Base-by-base conservation (phyloP, 1,140 invertebrate genomes). In the Oryctes rhinoceros region DNA sequence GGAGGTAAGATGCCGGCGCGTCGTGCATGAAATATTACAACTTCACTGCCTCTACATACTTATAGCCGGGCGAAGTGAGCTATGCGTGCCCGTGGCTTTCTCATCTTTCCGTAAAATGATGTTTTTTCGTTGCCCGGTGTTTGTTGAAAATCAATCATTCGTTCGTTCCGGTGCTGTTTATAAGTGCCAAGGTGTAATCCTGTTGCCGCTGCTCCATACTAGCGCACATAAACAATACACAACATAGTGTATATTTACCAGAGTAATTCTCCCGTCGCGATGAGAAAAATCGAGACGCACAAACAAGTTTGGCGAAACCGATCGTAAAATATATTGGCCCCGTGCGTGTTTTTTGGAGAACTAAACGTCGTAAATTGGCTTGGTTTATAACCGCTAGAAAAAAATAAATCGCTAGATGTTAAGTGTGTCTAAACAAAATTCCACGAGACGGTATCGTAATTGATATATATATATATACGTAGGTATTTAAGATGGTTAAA, bases 81-180 rank as follows among this genome's bases (percentile, higher is more conserved):
- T 15, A 37, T 71, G n/a, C 11, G n/a, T n/a, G n/a, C n/a, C n/a
- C n/a, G n/a, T n/a, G 20, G 24, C 35, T 71, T 71, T 71, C 65
- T 15, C 65, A 71, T 71, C 24, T 71, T 71, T 37, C 65, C 35
- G 65, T 9, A 71, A 37, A 71, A 37, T 71, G 65, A 35, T 71
- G 65, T 71, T 71, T 71, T 71, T 71, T 71, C 65, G 65, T 10
- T 4, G 20, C 20, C 65, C 10, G 18, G 65, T 71, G 65, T 71
- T 71, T 71, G 65, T 71, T 71, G 65, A 71, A 71, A 71, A 71
- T 71, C 65, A 71, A 71, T 71, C 65, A 71, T 24, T 24, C 11
- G 65, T 20, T 71, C 65, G 65, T 71, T 71, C 35, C 53, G 20
- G 15, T 24, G 20, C 5, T 71, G 65, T 71, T 71, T 71, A 71